Base-by-base conservation (phyloP, 37 sponge, comb jelly and placozoan genomes). In the Oopsacas minuta region DNA sequence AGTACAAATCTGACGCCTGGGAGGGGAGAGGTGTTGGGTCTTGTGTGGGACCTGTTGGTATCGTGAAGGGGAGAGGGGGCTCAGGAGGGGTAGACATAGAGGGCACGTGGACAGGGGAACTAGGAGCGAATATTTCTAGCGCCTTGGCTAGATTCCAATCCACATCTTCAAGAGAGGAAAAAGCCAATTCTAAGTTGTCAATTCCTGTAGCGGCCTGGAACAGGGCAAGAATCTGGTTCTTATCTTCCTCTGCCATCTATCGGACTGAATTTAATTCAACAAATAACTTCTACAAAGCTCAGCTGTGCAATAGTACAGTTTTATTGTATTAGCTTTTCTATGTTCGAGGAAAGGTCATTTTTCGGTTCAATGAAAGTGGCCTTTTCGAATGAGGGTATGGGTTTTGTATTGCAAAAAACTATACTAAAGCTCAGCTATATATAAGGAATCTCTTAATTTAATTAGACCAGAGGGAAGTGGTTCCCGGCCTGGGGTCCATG, bases 151-250 rank as follows among this genome's bases (percentile, higher is more conserved):
- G 85, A 69, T 91, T 88, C 96, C 96, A 96, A 37, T 88, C 82
- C 38, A 91, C 85, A 36, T 89, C 88, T 25, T 96, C 96, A 1
- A 96, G 84, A 0, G 91, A 88, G 51, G 85, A 83, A 35, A 96
- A 36, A 75, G 92, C 88, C 0, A 39, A 84, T 32, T 85, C 87
- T 38, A 96, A 52, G 61, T 96, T 95, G 23, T 95, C 94, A 8
- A 91, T 82, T 10, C 92, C 92, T 7, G 94, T 93, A 52, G 90
- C 88, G 36, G 94, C 96, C 94, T 96, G 37, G 28, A 83, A 3
- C n/a, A 35, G 37, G 0, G 75, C 75, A 3, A 61, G 75, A 25
- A 12, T 61, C 32, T 10, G 22, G 75, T 3, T n/a, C 7, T 34
- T 3, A 34, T 61, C 75, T 34, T 61, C 75, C 28, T 25, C 75